phyloP scores from a whole-genome alignment of 2,113 vertebrate species.

The Petrocephalus zakoni region DNA sequence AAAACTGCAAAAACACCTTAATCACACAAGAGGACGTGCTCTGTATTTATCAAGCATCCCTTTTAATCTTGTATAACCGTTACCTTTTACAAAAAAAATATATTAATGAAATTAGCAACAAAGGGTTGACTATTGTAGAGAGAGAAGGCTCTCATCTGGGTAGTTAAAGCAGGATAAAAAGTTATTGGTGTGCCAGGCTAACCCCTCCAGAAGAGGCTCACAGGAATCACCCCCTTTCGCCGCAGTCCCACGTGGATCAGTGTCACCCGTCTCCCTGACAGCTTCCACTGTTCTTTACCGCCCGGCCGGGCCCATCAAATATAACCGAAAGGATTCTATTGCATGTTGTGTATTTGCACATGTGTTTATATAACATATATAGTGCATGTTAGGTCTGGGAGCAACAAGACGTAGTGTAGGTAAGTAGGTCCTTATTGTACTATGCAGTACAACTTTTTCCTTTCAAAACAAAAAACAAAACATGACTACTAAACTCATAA shows the following conservation, averaged over 20 bases:
- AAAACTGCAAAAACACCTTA: not conserved
- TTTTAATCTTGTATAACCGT: conserved; percentile 63
- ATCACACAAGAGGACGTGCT: conserved; percentile 19
- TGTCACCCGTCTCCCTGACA: conserved; percentile 40
- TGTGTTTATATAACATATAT: conserved; percentile 19
- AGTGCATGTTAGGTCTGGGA: conserved; percentile 37
- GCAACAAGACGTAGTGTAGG: conserved; percentile 43
- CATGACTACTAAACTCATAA: conserved; percentile 39
- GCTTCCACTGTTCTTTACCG: conserved; percentile 41
- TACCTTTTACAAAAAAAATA: conserved; percentile 69
- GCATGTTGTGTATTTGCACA: conserved; percentile 29
- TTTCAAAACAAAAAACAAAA: conserved; percentile 46
- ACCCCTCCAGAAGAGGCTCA: conserved; percentile 34
- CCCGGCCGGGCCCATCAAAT: conserved; percentile 40
- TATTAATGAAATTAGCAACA: conserved; percentile 69
- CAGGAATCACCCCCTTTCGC: conserved; percentile 32
- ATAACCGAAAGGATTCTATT: conserved; percentile 27
- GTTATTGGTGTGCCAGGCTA: conserved; percentile 41
- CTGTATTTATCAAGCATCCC: conserved; percentile 66
- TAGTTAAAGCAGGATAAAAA: conserved; percentile 59
- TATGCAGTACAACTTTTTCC: conserved; percentile 41
- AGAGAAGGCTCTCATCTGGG: conserved; percentile 48
- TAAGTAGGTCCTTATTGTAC: conserved; percentile 58
- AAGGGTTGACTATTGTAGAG: conserved; percentile 57
- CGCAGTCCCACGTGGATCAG: conserved; percentile 26